A percentile compares a stretch with the other conserved stretches of the same genome.
phyloP scores from a whole-genome alignment of 2,797 vertebrate species.

The Ctenopoma kingsleyae region DNA sequence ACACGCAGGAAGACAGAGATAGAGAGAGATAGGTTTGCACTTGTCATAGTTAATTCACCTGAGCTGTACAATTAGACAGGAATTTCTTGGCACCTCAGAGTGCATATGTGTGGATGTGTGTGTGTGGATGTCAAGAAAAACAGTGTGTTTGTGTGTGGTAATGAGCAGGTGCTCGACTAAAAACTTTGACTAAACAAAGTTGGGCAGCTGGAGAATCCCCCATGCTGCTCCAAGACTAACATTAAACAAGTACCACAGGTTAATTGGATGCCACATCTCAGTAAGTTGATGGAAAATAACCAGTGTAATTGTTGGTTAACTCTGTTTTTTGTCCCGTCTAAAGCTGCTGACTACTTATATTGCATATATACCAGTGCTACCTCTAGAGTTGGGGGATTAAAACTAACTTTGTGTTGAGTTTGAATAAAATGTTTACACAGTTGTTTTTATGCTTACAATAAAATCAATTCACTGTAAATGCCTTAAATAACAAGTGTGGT shows the following conservation, averaged over 20 bases:
- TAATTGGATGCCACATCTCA: slow-evolving; percentile 41
- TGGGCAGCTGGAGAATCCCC: slow-evolving; percentile 64
- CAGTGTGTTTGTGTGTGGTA: slow-evolving; percentile 30
- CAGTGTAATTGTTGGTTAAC: slow-evolving; percentile 26
- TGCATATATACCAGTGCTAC: too few species aligned
- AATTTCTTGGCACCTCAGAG: slow-evolving; percentile 66
- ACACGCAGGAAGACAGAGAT: slow-evolving; percentile 24
- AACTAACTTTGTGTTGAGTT: too few species aligned
- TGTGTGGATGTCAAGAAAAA: neutral
- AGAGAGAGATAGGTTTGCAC: slow-evolving; percentile 60
- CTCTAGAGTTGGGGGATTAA: too few species aligned
- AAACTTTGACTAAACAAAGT: slow-evolving; percentile 56
- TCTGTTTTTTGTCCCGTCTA: slow-evolving; percentile 1
- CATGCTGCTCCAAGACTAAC: slow-evolving; percentile 60
- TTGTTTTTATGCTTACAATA: too few species aligned
- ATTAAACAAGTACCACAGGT: slow-evolving; percentile 41
- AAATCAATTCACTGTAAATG: too few species aligned
- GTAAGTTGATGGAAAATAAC: slow-evolving; percentile 64
- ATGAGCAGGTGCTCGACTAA: slow-evolving; percentile 54
- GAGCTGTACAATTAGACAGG: slow-evolving; percentile 69
- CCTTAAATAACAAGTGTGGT: too few species aligned
- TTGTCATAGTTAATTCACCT: slow-evolving; percentile 69
- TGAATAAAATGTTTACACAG: too few species aligned
- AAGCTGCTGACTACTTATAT: neutral
- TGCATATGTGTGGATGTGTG: slow-evolving; percentile 7